These are phyloP conservation scores for Oreohelix idahoensis DNA, from an alignment of 1,140 invertebrate species.

Conservation along the genomic window DNA sequence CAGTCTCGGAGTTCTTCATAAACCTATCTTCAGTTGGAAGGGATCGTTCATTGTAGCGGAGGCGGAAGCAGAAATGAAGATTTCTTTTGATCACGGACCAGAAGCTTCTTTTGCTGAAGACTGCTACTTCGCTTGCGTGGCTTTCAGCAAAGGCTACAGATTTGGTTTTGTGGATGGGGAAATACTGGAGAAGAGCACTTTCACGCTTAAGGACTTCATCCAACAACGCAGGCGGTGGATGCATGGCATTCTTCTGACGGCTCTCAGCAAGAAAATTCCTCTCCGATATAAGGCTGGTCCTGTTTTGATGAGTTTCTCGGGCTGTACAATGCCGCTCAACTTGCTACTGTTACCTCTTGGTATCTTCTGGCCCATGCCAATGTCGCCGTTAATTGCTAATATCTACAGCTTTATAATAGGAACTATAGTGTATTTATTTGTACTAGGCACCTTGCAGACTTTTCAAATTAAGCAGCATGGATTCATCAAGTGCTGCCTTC, in stretches of 20 bases:
- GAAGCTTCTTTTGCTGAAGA: slow-evolving; percentile 98
- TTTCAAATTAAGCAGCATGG: slow-evolving; percentile 92
- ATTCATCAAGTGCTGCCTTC: slow-evolving; percentile 83
- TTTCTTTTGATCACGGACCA: slow-evolving; percentile 94
- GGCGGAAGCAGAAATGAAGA: slow-evolving; percentile 88
- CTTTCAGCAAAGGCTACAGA: slow-evolving; percentile 76
- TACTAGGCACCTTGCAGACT: slow-evolving; percentile 95
- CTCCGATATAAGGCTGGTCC: slow-evolving; percentile 87
- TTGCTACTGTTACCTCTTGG: slow-evolving; percentile 90
- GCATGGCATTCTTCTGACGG: slow-evolving; percentile 94
- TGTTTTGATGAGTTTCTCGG: slow-evolving; percentile 92
- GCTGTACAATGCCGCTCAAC: slow-evolving; percentile 94
- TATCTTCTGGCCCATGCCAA: slow-evolving; percentile 88
- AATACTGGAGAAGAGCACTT: slow-evolving; percentile 98
- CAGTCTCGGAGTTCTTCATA: slow-evolving; percentile 94
- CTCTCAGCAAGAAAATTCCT: slow-evolving; percentile 90
- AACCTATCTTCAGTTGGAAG: slow-evolving; percentile 97
- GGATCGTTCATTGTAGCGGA: slow-evolving; percentile 77
- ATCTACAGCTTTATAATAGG: slow-evolving; percentile 90
- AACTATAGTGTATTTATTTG: slow-evolving; percentile 95
- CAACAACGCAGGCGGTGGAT: slow-evolving; percentile 97
- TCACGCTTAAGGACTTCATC: slow-evolving; percentile 93
- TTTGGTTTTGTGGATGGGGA: slow-evolving; percentile 78
- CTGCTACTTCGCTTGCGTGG: slow-evolving; percentile 96
- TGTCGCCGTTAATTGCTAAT: slow-evolving; percentile 82